Evolutionary conservation across 2,113 vertebrate genomes (phyloP).

Genomic region (Corynorhinus townsendii): DNA sequence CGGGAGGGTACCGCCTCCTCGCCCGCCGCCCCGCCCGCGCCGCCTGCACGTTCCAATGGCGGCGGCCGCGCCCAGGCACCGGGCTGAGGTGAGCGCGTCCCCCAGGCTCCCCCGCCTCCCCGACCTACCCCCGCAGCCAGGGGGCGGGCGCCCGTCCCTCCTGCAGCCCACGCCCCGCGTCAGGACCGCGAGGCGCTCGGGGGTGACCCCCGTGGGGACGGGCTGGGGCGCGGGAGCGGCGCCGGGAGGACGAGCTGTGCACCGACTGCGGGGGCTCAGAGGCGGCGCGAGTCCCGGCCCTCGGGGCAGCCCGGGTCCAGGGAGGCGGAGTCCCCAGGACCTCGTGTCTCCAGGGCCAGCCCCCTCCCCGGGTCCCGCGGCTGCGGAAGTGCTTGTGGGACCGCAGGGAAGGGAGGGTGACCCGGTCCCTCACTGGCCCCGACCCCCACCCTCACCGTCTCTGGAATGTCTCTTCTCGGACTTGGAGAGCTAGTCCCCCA

Average conservation of each 20-base stretch:
- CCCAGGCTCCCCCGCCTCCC: fast-evolving
- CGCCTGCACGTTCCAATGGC: not conserved
- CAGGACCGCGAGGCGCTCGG: not conserved
- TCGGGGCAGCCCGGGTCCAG: fast-evolving
- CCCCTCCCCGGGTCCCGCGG: not conserved
- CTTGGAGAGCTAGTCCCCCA: too few relatives aligned
- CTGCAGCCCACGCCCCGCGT: not conserved
- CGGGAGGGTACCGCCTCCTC: fast-evolving
- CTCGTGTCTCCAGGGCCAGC: not conserved
- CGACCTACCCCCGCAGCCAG: fast-evolving
- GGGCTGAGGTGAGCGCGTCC: not conserved
- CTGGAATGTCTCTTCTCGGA: not conserved
- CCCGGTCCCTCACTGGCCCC: not conserved
- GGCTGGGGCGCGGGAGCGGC: fast-evolving
- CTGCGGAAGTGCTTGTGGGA: not conserved
- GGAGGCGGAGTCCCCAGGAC: too few relatives aligned
- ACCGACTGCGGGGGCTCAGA: too few relatives aligned
- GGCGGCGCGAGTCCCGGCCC: too few relatives aligned
- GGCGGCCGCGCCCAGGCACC: not conserved
- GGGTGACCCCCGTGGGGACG: fast-evolving
- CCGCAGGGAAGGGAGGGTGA: too few relatives aligned
- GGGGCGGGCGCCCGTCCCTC: not conserved
- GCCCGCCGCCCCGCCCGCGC: fast-evolving
- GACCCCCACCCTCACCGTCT: not conserved
- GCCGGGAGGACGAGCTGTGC: fast-evolving